A percentile compares a stretch with the other conserved stretches of the same genome.
Conservation (phyloP, 2,113 vertebrate species). For the Brienomyrus longianalis region DNA sequence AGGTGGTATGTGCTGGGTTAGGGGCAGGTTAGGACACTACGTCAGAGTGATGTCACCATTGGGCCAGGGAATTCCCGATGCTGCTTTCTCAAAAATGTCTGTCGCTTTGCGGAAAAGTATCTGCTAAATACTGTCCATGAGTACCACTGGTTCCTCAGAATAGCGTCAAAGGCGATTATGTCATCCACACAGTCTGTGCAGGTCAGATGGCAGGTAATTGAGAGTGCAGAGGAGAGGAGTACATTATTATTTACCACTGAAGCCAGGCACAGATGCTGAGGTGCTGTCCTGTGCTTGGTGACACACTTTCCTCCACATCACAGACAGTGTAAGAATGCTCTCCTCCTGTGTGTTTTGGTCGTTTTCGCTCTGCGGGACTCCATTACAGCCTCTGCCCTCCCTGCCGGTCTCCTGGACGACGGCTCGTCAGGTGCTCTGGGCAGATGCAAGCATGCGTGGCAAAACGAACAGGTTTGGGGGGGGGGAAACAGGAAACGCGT, state of each 20-base stretch:
- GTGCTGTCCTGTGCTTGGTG: neutral
- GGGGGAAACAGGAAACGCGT: neutral
- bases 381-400: neutral
- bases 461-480: neutral
- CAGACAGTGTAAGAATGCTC: neutral
- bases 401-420: neutral
- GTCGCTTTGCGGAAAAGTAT: too few species aligned
- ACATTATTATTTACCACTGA: too few species aligned
- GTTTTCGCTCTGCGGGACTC: neutral
- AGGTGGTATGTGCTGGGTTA: neutral
- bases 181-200: neutral
- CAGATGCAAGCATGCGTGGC: neutral
- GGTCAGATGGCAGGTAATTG: neutral
- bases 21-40: neutral
- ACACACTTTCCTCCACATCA: too few species aligned
- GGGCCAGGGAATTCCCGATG: too few species aligned
- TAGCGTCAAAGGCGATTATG: neutral
- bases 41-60: too few species aligned
- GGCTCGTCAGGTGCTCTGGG: neutral
- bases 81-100: too few species aligned
- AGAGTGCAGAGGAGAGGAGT: too few species aligned
- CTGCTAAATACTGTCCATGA: neutral
- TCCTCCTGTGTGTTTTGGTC: neutral
- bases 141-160: neutral
- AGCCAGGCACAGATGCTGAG: neutral